These are phyloP conservation scores for Etia nguti DNA, from an alignment of 2,113 vertebrate genomes.

Conservation along the genomic window DNA sequence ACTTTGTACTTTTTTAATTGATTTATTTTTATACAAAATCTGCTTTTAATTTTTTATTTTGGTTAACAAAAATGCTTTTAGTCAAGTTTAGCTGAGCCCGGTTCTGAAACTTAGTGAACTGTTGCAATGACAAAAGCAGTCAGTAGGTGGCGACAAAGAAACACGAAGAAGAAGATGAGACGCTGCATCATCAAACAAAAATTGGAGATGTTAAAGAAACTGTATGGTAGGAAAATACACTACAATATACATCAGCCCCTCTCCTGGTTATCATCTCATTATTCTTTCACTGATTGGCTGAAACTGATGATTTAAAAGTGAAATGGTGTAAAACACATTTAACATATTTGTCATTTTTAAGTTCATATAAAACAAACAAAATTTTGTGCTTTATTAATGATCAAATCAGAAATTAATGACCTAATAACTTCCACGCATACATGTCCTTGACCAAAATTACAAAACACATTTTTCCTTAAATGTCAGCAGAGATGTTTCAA, in stretches of 20 bases:
- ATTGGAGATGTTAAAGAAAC: neutral
- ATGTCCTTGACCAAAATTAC: neutral
- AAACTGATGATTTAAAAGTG: neutral
- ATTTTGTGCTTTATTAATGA: neutral
- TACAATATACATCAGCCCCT: neutral
- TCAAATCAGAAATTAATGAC: neutral
- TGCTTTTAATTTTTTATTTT: neutral
- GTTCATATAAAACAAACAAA: neutral
- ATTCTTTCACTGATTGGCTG: neutral
- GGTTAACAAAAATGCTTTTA: neutral
- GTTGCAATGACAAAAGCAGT: neutral
- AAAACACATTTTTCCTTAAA: neutral
- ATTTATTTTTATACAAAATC: neutral
- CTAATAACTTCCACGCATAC: neutral
- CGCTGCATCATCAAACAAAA: accelerated
- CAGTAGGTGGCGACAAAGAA: constrained; percentile 44
- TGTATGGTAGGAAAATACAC: neutral
- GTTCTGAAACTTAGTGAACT: neutral
- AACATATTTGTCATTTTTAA: neutral
- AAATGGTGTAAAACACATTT: neutral
- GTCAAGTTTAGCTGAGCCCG: neutral
- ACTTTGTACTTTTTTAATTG: neutral
- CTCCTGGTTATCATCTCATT: neutral
- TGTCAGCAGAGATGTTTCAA: neutral
- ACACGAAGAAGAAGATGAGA: neutral